phyloP scores from a whole-genome alignment of 2,797 vertebrate species.

The Eulemur rubriventer region DNA sequence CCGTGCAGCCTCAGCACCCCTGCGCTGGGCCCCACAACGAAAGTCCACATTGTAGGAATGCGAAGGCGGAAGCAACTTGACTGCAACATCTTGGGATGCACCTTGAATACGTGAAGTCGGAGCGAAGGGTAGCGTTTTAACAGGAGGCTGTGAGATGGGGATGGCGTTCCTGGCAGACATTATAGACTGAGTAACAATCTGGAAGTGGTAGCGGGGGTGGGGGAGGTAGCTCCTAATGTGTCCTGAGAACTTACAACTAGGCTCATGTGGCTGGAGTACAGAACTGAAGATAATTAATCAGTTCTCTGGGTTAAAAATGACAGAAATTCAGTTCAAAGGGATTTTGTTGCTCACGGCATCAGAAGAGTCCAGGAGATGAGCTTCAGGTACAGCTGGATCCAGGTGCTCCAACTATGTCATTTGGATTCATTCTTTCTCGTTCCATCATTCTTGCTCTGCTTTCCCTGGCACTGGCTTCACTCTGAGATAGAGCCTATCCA shows the following conservation, averaged over 20 bases:
- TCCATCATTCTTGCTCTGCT: background rate
- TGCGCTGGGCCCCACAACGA: background rate
- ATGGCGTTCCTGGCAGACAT: background rate
- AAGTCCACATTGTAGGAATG: accelerated
- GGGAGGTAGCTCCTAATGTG: background rate
- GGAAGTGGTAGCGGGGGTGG: background rate
- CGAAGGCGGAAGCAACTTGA: background rate
- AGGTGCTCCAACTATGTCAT: background rate
- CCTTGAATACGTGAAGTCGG: background rate
- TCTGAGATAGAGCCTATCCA: background rate
- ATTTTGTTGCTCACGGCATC: background rate
- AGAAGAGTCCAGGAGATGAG: background rate
- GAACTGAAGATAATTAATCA: background rate
- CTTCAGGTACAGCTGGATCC: constrained; percentile 44
- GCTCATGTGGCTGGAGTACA: background rate
- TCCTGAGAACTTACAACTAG: background rate
- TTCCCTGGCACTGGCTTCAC: background rate
- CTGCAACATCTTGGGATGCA: accelerated
- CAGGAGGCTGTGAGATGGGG: background rate
- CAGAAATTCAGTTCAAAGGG: background rate
- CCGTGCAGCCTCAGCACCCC: background rate
- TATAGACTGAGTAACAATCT: background rate
- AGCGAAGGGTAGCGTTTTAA: background rate
- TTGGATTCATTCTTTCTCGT: background rate
- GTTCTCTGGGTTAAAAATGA: background rate